These are phyloP conservation scores for Heliconius congener DNA, from an alignment of 1,140 invertebrate genomes.

Conservation along the genomic window DNA sequence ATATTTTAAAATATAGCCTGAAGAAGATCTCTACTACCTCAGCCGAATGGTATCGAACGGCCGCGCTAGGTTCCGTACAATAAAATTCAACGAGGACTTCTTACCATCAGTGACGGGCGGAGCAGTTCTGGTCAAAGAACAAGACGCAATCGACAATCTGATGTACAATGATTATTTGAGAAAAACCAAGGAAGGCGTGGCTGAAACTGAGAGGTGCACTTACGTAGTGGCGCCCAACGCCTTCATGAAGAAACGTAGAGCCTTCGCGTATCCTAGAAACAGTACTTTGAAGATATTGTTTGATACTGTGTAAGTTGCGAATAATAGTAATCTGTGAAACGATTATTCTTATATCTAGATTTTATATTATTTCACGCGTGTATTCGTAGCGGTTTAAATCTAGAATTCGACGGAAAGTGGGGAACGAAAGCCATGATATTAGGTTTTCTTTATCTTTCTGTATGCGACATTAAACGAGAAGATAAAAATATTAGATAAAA, in stretches of 20 bases:
- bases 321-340: neutral
- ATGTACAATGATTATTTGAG: slow-evolving; percentile 86
- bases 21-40: slow-evolving; percentile 65
- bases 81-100: slow-evolving; percentile 64
- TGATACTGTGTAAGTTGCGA: slow-evolving; percentile 84
- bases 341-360: no score
- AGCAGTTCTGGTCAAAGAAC: slow-evolving; percentile 86
- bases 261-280: slow-evolving; percentile 86
- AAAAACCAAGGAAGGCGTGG: slow-evolving; percentile 81
- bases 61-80: slow-evolving; percentile 57
- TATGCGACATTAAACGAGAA: no score
- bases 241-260: slow-evolving; percentile 84
- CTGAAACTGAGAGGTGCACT: slow-evolving; percentile 85
- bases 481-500: no score
- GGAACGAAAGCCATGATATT: no score
- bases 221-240: slow-evolving; percentile 86
- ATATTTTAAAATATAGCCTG: slow-evolving; percentile 44
- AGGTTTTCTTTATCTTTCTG: no score
- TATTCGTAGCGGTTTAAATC: no score
- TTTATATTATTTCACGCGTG: no score
- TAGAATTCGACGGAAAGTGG: no score
- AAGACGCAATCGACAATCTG: slow-evolving; percentile 83
- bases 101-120: slow-evolving; percentile 76
- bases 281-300: slow-evolving; percentile 83
- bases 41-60: slow-evolving; percentile 67